Evolutionary conservation across 1,140 invertebrate genomes (phyloP).

Genomic region (Eurosta solidaginis): DNA sequence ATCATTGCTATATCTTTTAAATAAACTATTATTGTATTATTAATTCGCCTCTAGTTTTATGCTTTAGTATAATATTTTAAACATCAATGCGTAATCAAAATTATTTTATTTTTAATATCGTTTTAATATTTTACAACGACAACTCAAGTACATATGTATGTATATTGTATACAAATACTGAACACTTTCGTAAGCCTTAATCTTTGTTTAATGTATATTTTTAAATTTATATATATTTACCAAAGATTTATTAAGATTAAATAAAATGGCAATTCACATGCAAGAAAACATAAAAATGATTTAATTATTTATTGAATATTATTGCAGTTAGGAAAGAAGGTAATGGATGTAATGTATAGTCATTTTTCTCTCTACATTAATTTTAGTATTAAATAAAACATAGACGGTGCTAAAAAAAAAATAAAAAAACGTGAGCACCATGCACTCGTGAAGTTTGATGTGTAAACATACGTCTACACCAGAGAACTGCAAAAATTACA

Average conservation of each 20-base stretch:
- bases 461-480: too few species aligned
- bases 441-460: too few species aligned
- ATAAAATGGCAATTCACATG: constrained; percentile 5
- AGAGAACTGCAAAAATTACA: too few species aligned
- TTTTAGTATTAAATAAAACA: too few species aligned
- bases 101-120: not conserved
- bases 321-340: not conserved
- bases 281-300: not conserved
- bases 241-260: constrained; percentile 25
- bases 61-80: not conserved
- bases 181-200: not conserved
- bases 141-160: not conserved
- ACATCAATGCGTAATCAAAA: not conserved
- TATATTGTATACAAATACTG: not conserved
- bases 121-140: not conserved
- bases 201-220: constrained; percentile 16
- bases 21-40: too few species aligned
- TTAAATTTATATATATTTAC: constrained; percentile 6
- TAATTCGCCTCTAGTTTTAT: not conserved
- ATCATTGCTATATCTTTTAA: too few species aligned
- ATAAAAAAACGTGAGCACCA: too few species aligned
- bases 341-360: not conserved
- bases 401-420: too few species aligned
- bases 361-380: too few species aligned
- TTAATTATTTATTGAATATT: not conserved